Conservation (phyloP, 1,140 invertebrate species). For the Pseudomyrmex sp. region DNA sequence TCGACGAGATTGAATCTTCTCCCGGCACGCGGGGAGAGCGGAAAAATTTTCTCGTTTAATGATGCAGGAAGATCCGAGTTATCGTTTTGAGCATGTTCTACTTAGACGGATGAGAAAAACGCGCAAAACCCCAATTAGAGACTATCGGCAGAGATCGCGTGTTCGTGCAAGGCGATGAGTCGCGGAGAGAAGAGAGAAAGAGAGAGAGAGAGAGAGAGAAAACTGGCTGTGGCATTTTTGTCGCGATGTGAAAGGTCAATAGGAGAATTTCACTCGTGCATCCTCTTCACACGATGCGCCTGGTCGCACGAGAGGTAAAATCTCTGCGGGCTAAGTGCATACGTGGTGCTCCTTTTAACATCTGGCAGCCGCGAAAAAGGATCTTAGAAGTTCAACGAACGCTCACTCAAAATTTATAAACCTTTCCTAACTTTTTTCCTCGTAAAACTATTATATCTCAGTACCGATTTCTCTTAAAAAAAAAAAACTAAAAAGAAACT, state of each 20-base stretch:
- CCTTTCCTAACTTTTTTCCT: not conserved
- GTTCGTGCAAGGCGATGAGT: conserved; percentile 66
- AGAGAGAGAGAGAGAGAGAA: conserved; percentile 55
- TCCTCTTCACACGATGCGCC: conserved; percentile 76
- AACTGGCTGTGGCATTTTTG: conserved; percentile 82
- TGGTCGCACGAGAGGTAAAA: conserved; percentile 55
- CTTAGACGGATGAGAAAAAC: conserved; percentile 58
- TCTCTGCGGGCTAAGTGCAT: conserved; percentile 9
- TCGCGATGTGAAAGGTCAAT: conserved; percentile 82
- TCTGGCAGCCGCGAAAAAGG: conserved; percentile 41
- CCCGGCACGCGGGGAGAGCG: conserved; percentile 1
- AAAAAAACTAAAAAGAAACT: not conserved
- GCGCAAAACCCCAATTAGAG: conserved; percentile 69
- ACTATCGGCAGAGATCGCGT: conserved; percentile 72
- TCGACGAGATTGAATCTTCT: conserved; percentile 23
- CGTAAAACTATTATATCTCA: not conserved
- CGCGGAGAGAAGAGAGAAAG: conserved; percentile 41
- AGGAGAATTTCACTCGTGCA: conserved; percentile 83
- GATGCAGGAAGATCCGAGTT: conserved; percentile 64
- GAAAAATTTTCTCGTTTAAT: conserved; percentile 54
- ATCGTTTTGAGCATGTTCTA: conserved; percentile 66
- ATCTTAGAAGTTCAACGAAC: not conserved
- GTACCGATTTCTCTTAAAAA: not conserved
- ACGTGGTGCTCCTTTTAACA: conserved; percentile 13
- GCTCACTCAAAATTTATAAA: not conserved